Base-by-base conservation (phyloP, 2,888 invertebrate species). In the Leucania comma region DNA sequence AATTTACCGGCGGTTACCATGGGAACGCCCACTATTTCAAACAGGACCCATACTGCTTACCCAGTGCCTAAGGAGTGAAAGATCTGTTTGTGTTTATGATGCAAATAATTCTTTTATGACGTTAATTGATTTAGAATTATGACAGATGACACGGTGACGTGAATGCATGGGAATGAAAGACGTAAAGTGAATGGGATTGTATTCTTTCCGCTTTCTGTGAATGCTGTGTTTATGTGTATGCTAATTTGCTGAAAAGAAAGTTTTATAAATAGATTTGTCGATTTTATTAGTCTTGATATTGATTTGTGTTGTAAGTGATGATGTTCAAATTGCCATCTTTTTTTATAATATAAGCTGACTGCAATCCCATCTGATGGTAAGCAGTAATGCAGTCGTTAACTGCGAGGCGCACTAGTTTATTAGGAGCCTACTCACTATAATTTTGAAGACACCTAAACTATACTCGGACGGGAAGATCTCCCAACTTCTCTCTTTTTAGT, bases 1-100 rank as follows among this genome's bases (percentile, higher is more conserved):
- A 91, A 90, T 94, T 93, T 92, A 90, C 89, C 83, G 86, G 88
- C 88, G 92, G 93, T 94, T 92, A 89, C 91, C 86, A 89, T 88
- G 90, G 93, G 63, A 74, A 93, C 95, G 94, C 95, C 95, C 87
- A 94, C 92, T 83, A 84, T 86, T 72, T 53, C 3, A 66, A 70
- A 71, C 68, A 50, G 46, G 24, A 58, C 63, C 68, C 75, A 66
- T 64, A 60, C 62, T 62, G 50, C 70, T 59, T 56, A 66, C 51
- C 76, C 70, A 57, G 65, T 72, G 58, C 68, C 76, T 63, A 65
- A 74, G 60, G 75, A 78, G 71, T 67, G 35, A 83, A 72, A 75
- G 70, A 80, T 78, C 63, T 78, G 75, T 81, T 75, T 85, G 63
- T 80, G 83, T 80, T 75, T 79, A 75, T 76, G 73, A 80, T 83